Evolutionary conservation across 1,140 invertebrate genomes (phyloP), one percentile per base, ranked within the genome.

Genomic region (Theocolax elegans): DNA sequence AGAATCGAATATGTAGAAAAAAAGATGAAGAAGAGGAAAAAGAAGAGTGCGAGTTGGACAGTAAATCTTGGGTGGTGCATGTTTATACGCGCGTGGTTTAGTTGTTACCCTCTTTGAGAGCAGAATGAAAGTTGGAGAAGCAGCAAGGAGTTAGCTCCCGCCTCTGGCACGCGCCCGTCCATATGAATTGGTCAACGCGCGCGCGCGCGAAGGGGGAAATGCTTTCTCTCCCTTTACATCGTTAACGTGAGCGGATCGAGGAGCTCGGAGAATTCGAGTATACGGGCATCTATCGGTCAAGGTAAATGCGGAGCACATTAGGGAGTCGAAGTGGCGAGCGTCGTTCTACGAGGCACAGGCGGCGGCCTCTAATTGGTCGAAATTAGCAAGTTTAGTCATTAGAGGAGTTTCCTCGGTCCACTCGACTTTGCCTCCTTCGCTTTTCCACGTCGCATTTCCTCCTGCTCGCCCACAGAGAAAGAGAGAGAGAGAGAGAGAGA

Each of bases 301-400:
- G 80, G 77, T 80, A 81, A 84, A 82, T 81, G 80, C 78, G 72
- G 76, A 71, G 79, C 75, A 72, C 83, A 83, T 83, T 83, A 83
- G 25, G 29, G 49, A 51, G 48, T 4, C 1, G 25, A 38, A 19
- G 38, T 42, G 21, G 25, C 40, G 58, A n/a, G 64, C 42, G 59
- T 35, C 42, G 19, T 35, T 63, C 23, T 4, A 35, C 31, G 4
- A 35, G 10, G 31, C n/a, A 10, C 44, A 2, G 40, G 53, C 42
- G 42, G 40, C 67, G 75, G 77, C 72, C 77, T 80, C 82, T 86
- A 86, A 85, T 86, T 86, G 83, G 82, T 81, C 77, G 80, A 83
- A 86, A 86, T 86, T 85, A 86, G 85, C 82, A 85, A 86, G 83
- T 86, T 86, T 85, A 83, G 83, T 85, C 83, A 85, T 86, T 85